phyloP scores from a whole-genome alignment of 2,113 vertebrate genomes.

The Myrmecophaga tridactyla region DNA sequence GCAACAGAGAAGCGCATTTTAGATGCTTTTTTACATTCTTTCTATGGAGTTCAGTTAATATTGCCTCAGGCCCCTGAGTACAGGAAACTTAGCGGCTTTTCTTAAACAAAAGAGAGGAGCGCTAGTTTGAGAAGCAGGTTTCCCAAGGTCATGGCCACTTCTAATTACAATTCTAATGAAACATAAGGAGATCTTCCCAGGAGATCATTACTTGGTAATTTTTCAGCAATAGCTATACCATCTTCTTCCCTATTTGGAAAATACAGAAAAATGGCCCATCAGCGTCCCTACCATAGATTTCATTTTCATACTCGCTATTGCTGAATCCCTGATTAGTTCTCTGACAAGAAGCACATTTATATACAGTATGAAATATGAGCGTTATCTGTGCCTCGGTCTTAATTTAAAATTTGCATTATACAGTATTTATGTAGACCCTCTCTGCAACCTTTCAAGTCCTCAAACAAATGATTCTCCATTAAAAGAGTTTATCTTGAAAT shows the following conservation, averaged over 20 bases:
- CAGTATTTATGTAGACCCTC: conserved; percentile 64
- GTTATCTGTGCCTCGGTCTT: conserved; percentile 73
- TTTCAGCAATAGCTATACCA: conserved; percentile 83
- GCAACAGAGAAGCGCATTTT: conserved; percentile 52
- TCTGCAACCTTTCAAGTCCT: conserved; percentile 73
- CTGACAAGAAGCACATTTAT: conserved; percentile 76
- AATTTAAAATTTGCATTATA: conserved; percentile 71
- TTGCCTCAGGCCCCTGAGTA: conserved; percentile 68
- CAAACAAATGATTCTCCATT: conserved; percentile 66
- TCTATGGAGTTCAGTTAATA: conserved; percentile 74
- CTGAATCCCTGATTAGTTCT: conserved; percentile 80
- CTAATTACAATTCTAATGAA: conserved; percentile 88
- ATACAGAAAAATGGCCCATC: conserved; percentile 83
- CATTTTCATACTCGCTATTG: conserved; percentile 80
- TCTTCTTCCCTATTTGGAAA: conserved; percentile 81
- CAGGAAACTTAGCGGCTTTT: conserved; percentile 71
- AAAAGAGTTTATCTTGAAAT: conserved; percentile 74
- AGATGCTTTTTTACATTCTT: conserved; percentile 63
- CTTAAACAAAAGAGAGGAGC: conserved; percentile 75
- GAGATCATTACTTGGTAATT: conserved; percentile 85
- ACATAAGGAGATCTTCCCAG: conserved; percentile 86
- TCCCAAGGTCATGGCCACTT: conserved; percentile 82
- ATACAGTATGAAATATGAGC: conserved; percentile 76
- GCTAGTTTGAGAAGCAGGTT: conserved; percentile 76
- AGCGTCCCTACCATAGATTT: conserved; percentile 75